Evolutionary conservation across 2,113 vertebrate species (phyloP).

Genomic region (Microtus pennsylvanicus): DNA sequence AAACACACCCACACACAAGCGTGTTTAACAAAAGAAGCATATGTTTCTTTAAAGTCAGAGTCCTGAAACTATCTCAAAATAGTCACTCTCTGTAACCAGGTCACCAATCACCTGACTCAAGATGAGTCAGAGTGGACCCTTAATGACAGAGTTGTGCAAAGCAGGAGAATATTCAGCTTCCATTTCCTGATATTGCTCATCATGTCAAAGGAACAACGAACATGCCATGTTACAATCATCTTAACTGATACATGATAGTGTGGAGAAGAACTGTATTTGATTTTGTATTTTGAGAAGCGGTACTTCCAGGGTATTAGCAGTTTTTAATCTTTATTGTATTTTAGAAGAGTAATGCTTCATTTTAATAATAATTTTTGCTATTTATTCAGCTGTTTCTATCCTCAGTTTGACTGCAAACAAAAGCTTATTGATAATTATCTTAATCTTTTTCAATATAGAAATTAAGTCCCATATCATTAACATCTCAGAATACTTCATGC

Average conservation of each 20-base stretch:
- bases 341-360: not conserved
- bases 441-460: not conserved
- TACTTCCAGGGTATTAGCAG: not conserved
- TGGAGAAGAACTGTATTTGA: no score
- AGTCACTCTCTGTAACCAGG: rapidly evolving
- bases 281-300: not conserved
- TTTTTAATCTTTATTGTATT: rapidly evolving
- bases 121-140: rapidly evolving
- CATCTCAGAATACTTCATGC: not conserved
- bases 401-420: not conserved
- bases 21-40: not conserved
- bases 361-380: not conserved
- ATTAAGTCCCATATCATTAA: not conserved
- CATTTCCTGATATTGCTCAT: not conserved
- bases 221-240: rapidly evolving
- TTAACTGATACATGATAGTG: not conserved
- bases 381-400: not conserved
- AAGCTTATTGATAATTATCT: not conserved
- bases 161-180: not conserved
- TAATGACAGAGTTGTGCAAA: not conserved
- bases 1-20: no score
- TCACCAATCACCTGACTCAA: rapidly evolving
- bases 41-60: not conserved
- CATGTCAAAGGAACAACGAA: not conserved
- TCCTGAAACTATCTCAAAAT: not conserved